Evolutionary conservation across 1,140 invertebrate species (phyloP).

Genomic region (Achroia grisella): DNA sequence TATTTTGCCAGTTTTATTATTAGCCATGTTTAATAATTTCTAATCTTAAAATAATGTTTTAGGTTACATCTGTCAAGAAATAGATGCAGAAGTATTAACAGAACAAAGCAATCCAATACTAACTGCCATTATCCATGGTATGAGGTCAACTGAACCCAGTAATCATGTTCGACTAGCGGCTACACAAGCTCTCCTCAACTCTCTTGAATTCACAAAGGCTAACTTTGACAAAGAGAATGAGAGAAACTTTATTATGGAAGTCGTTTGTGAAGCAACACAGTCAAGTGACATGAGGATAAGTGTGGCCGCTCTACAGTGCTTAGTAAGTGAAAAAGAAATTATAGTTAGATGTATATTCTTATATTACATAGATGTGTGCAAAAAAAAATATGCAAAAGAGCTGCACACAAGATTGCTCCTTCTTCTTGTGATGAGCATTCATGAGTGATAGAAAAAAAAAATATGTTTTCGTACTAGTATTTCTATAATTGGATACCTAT

Average conservation of each 20-base stretch:
- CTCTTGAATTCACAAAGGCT: constrained; percentile 97
- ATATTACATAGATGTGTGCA: too few species aligned
- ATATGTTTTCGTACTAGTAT: too few species aligned
- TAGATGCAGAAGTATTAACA: constrained; percentile 92
- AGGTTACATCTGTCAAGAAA: constrained; percentile 86
- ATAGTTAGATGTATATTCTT: too few species aligned
- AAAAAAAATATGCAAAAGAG: too few species aligned
- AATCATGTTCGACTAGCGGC: constrained; percentile 94
- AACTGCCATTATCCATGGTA: constrained; percentile 99
- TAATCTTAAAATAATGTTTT: constrained; percentile 4
- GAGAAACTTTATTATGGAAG: constrained; percentile 99
- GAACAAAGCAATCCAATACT: constrained; percentile 96
- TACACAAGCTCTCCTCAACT: constrained; percentile 97
- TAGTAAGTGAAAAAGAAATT: too few species aligned
- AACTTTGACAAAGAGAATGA: constrained; percentile 99
- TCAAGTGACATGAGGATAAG: constrained; percentile 90
- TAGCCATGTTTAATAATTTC: too few species aligned
- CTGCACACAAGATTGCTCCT: too few species aligned
- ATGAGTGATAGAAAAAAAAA: too few species aligned
- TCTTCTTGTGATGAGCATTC: too few species aligned
- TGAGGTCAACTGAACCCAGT: constrained; percentile 88
- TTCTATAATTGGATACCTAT: too few species aligned
- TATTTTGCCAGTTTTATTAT: too few species aligned
- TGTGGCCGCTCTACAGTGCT: constrained; percentile 97
- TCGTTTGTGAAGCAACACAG: constrained; percentile 95